These are phyloP conservation scores for Globodera ellingtonae DNA, from an alignment of 1,140 invertebrate species.

Conservation along the genomic window DNA sequence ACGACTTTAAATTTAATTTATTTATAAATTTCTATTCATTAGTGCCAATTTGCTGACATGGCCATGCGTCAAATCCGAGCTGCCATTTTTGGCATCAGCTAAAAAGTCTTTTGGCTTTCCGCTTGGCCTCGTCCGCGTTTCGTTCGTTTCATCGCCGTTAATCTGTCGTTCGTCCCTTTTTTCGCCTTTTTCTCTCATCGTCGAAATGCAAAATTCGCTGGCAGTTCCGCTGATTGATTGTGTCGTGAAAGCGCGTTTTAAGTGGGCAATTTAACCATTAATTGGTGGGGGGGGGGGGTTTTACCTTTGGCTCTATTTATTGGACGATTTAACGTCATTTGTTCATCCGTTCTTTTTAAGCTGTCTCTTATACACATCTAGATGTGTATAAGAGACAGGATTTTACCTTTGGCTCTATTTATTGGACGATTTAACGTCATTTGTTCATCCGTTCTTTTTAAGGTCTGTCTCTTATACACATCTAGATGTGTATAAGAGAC, in stretches of 20 bases:
- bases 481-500: too few relatives aligned
- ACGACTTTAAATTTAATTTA: constrained; percentile 17
- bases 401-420: too few relatives aligned
- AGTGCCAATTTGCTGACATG: not conserved
- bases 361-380: too few relatives aligned
- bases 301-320: too few relatives aligned
- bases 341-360: not conserved
- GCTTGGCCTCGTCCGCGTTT: not conserved
- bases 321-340: too few relatives aligned
- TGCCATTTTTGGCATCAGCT: not conserved
- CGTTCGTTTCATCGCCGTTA: not conserved
- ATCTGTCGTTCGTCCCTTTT: not conserved
- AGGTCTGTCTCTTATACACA: too few relatives aligned
- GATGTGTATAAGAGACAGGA: too few relatives aligned
- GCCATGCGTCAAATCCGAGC: not conserved
- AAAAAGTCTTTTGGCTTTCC: not conserved
- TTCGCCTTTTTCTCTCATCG: not conserved
- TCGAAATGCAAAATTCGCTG: not conserved
- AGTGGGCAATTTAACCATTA: not conserved
- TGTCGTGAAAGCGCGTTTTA: not conserved
- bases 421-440: too few relatives aligned
- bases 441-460: too few relatives aligned
- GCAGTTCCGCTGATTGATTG: not conserved
- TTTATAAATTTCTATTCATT: not conserved
- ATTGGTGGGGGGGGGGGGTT: too few relatives aligned